Percentiles rank a stretch among this genome's conserved stretches.
Evolutionary conservation across 2,888 invertebrate genomes (phyloP).

Genomic region (Pandemis corylana): DNA sequence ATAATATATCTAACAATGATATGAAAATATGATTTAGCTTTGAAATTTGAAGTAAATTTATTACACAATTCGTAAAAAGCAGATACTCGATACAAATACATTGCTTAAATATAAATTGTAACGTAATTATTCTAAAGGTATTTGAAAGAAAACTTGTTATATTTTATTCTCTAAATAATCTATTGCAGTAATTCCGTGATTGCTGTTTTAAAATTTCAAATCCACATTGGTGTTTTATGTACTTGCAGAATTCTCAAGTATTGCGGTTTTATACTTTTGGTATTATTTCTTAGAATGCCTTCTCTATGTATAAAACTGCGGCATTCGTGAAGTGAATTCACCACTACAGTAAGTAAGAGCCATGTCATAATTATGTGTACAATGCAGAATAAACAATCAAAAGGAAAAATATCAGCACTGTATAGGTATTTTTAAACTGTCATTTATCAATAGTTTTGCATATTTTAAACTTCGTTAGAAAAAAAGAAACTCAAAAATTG

Average conservation of each 20-base stretch:
- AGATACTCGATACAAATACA: conserved; percentile 31
- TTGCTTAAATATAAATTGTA: conserved; percentile 15
- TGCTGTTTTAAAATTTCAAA: conserved; percentile 3
- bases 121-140: conserved; percentile 14
- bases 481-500: too few relatives aligned
- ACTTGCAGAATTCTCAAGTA: neutral
- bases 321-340: neutral
- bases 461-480: too few relatives aligned
- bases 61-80: conserved; percentile 34
- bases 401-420: too few relatives aligned
- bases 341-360: neutral
- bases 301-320: neutral
- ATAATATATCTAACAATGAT: conserved; percentile 40
- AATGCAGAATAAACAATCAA: neutral
- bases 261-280: neutral
- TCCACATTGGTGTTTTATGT: neutral
- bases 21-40: conserved; percentile 42
- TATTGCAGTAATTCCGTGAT: neutral
- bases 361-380: neutral
- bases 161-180: neutral
- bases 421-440: too few relatives aligned
- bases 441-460: too few relatives aligned
- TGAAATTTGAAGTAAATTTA: conserved; percentile 35
- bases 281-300: neutral
- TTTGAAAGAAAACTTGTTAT: conserved; percentile 2